Base-by-base conservation (phyloP, 2,888 invertebrate species). In the Euproctis similis region DNA sequence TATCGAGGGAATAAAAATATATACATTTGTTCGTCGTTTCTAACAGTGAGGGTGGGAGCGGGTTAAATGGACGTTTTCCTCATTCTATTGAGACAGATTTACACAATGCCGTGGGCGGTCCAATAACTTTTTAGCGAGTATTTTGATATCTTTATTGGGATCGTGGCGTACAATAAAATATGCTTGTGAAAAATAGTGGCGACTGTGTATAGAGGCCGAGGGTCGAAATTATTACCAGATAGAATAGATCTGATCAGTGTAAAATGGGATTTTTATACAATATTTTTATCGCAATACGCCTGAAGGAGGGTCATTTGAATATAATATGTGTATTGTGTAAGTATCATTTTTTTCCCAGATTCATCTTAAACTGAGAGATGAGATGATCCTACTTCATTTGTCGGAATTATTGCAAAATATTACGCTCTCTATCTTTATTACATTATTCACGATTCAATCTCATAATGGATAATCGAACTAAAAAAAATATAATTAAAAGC, bases 11-110 rank as follows among this genome's bases (percentile, higher is more conserved):
- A 46, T 51, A 54, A 53, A 55, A 64, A 51, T 52, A n/a, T n/a
- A 53, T 51, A 58, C 52, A 59, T 64, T 66, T 63, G 52, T 64
- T 57, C 48, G n/a, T n/a, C n/a, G 34, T 50, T 29, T 32, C 27
- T 31, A 31, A 30, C 24, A 24, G 30, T 24, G 19, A 34, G 53
- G 64, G 61, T 55, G 33, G 45, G 65, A 62, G 61, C 58, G 70
- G 70, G 70, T 69, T 68, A 64, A 65, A 58, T 45, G 64, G 58
- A 61, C 50, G 65, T 68, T 71, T 72, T 57, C 62, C 64, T 54
- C 54, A 62, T 66, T 60, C 61, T 60, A 54, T 54, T 49, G 53
- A 52, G 63, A 67, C 68, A 68, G 70, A 71, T 72, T 73, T 66
- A 64, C 64, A 60, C 59, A 60, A 55, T 55, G 72, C 72, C 72